Percentiles rank a stretch among this genome's conserved stretches.
Evolutionary conservation across 2,113 vertebrate species (phyloP).

Genomic region (Talpa occidentalis): DNA sequence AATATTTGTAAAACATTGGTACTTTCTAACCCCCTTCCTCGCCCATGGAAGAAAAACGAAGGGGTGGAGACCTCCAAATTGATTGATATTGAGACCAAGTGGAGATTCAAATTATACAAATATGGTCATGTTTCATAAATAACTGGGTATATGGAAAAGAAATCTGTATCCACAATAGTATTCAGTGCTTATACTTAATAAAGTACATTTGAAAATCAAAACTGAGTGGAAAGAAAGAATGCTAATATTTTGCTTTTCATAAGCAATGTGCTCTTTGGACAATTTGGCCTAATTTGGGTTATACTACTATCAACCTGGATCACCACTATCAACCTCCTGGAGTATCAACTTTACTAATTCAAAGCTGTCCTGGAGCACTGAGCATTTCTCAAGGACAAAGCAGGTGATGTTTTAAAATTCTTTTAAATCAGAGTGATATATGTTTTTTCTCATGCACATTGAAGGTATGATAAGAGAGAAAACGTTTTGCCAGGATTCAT

Average conservation of each 20-base stretch:
- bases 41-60: background rate
- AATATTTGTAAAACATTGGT: background rate
- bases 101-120: background rate
- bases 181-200: background rate
- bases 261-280: background rate
- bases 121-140: background rate
- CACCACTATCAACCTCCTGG: background rate
- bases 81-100: background rate
- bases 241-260: background rate
- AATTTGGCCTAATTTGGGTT: background rate
- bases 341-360: background rate
- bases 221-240: background rate
- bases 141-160: background rate
- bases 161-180: background rate
- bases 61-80: background rate
- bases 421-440: background rate
- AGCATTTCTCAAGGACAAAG: slow-evolving; percentile 8
- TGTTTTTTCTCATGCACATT: background rate
- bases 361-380: background rate
- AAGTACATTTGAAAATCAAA: slow-evolving; percentile 14
- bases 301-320: background rate
- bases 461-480: background rate
- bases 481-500: background rate
- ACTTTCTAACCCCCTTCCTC: background rate
- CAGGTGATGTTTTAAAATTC: background rate